A percentile compares a stretch with the other conserved stretches of the same genome.
These are phyloP conservation scores for Epistrophe eligans DNA, from an alignment of 2,888 invertebrate genomes.

Conservation along the genomic window DNA sequence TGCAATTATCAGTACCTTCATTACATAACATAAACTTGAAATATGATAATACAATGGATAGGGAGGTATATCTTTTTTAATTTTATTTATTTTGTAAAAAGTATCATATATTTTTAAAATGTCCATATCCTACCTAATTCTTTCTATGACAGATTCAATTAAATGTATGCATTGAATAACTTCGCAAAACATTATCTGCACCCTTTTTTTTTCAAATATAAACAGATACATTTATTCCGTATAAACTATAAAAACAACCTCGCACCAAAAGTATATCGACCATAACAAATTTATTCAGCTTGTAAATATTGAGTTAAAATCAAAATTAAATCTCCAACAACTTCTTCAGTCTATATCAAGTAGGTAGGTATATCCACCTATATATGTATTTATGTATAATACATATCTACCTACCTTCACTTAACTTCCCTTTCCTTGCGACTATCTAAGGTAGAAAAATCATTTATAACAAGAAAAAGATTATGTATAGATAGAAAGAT, in stretches of 20 bases:
- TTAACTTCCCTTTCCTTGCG: not conserved
- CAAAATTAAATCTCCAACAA: conserved; percentile 36
- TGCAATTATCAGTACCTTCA: no score
- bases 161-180: not conserved
- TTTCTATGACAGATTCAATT: not conserved
- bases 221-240: not conserved
- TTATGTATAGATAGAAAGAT: conserved; percentile 12
- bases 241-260: conserved; percentile 29
- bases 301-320: conserved; percentile 39
- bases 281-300: conserved; percentile 67
- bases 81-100: no score
- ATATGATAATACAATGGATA: no score
- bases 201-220: not conserved
- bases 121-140: no score
- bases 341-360: not conserved
- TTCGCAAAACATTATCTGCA: not conserved
- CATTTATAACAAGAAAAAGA: not conserved
- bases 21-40: no score
- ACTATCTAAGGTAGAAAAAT: conserved; percentile 3
- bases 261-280: conserved; percentile 59
- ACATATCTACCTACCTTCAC: conserved; percentile 9
- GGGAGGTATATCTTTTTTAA: no score
- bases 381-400: no score
- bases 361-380: not conserved
- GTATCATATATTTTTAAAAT: no score